phyloP scores from a whole-genome alignment of 2,113 vertebrate genomes.

The Todiramphus saurophagus region DNA sequence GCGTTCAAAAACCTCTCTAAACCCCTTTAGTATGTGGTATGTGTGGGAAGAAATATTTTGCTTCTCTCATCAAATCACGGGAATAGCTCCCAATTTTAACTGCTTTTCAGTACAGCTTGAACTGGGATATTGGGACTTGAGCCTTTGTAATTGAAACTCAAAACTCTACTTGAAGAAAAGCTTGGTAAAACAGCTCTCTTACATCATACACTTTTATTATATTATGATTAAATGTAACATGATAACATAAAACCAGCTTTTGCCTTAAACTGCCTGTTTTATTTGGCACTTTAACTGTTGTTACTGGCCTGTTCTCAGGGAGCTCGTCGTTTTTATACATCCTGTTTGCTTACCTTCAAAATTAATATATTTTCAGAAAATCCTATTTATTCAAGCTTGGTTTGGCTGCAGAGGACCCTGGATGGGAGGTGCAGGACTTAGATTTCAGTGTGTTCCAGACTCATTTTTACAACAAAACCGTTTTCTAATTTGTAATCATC shows the following conservation, averaged over 20 bases:
- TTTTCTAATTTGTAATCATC: neutral
- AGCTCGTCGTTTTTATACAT: conserved; percentile 55
- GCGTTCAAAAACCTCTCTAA: neutral
- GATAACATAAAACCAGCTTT: conserved; percentile 50
- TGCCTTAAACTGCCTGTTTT: conserved; percentile 60
- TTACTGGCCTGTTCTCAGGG: conserved; percentile 38
- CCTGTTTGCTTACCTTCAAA: conserved; percentile 68
- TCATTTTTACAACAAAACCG: neutral
- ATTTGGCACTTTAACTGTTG: conserved; percentile 53
- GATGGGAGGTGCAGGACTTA: neutral
- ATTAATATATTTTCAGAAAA: conserved; percentile 47
- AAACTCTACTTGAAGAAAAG: conserved; percentile 5
- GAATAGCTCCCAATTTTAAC: neutral
- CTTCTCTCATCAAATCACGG: conserved; percentile 19
- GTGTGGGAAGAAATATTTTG: conserved; percentile 57
- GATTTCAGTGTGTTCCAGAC: neutral
- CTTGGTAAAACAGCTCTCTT: conserved; percentile 34
- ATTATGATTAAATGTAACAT: conserved; percentile 69
- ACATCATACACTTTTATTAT: conserved; percentile 26
- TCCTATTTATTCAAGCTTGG: neutral
- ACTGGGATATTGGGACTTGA: neutral
- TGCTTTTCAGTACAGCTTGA: neutral
- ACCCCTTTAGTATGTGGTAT: neutral
- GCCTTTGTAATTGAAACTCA: conserved; percentile 45
- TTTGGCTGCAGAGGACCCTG: neutral